A percentile compares a stretch with the other conserved stretches of the same genome.
Evolutionary conservation across 2,888 invertebrate species (phyloP).

Genomic region (Clepsis dumicolana): DNA sequence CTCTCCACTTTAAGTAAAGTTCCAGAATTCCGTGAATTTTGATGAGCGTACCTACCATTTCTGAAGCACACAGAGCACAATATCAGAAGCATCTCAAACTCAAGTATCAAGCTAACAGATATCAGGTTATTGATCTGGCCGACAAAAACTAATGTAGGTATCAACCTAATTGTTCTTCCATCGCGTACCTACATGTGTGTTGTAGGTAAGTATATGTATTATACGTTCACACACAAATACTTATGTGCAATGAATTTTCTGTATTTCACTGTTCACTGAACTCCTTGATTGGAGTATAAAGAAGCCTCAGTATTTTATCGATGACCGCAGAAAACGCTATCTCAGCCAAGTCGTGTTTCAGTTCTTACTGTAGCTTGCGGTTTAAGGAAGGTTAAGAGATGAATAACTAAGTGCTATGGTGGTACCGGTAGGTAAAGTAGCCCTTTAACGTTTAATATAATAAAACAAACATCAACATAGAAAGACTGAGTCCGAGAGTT

Average conservation of each 20-base stretch:
- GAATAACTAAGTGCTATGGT: background rate
- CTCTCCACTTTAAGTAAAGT: too few species aligned
- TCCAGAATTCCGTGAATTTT: too few species aligned
- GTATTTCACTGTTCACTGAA: slow-evolving; percentile 11
- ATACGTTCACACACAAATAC: background rate
- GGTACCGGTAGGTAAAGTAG: too few species aligned
- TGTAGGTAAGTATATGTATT: background rate
- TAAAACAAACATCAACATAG: too few species aligned
- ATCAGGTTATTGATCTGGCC: background rate
- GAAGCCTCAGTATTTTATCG: background rate
- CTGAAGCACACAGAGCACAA: too few species aligned
- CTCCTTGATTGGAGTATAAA: background rate
- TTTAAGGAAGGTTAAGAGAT: background rate
- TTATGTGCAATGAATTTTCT: background rate
- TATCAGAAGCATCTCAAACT: background rate
- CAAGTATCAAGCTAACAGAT: background rate
- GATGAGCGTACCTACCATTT: too few species aligned
- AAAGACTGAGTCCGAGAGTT: too few species aligned
- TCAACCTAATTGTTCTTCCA: too few species aligned
- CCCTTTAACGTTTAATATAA: background rate
- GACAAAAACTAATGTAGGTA: background rate
- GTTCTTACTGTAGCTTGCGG: slow-evolving; percentile 10
- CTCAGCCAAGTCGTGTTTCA: background rate
- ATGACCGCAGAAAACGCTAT: slow-evolving; percentile 5
- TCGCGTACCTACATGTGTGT: background rate